Base-by-base conservation (phyloP, 1,140 invertebrate species). In the Aphis gossypii region DNA sequence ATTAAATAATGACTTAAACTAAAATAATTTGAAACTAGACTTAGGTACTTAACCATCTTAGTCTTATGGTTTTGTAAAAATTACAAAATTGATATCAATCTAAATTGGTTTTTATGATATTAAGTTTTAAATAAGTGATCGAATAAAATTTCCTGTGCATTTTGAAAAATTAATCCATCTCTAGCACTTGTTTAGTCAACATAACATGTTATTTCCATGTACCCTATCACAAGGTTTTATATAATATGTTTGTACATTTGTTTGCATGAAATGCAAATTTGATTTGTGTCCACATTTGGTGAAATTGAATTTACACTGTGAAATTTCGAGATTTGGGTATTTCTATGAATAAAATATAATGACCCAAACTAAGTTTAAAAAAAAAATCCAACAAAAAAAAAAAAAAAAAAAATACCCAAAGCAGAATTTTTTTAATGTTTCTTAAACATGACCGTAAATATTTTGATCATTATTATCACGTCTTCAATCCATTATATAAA, bases 311-410 rank as follows among this genome's bases (percentile, higher is more conserved):
- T 92, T 92, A 51, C 68, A 76, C 60, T 82, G 82, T 51, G 41
- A n/a, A 76, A 92, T 82, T 76, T 7, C 8, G 20, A 82, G 68
- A 6, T 82, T 82, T 41, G 90, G 68, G 68, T 92, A 41, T 92
- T 51, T 51, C 44, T 48, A 83, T 92, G 90, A 92, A 83, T 92
- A 83, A 92, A 82, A 92, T 92, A 83, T 51, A 92, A 92, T 92
- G 35, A 51, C 68, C 68, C n/a, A 38, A 83, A 82, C 46, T 23
- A 35, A 91, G 48, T 91, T 91, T 41, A 56, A 89, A 44, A 89
- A 44, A 41, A 90, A 60, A 90, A 20, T 3, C 4, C 88, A 30
- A 60, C 51, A n/a, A 35, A 35, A 35, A 35, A 35, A 35, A 21
- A 60, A n/a, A 60, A 38, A 44, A 56, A 21, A 54, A 21, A 23